A percentile compares a stretch with the other conserved stretches of the same genome.
Conservation (phyloP, 2,797 vertebrate genomes). For the Parauchenoglanis punctatus region DNA sequence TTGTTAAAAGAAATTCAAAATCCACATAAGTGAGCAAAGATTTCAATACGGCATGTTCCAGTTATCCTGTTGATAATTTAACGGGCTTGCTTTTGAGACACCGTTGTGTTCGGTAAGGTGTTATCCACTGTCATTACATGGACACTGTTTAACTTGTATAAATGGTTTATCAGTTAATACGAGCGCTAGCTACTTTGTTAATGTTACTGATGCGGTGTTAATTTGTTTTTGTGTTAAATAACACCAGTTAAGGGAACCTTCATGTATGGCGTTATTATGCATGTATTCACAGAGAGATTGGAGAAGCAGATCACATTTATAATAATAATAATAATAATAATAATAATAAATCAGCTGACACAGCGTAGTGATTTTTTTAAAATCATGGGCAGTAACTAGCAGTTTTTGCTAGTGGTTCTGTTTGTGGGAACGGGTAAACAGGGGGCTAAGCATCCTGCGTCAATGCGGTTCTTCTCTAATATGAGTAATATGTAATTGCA, state of each 20-base stretch:
- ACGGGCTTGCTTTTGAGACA: background rate
- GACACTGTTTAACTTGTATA: background rate
- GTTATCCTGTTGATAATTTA: background rate
- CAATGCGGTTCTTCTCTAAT: background rate
- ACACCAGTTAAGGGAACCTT: background rate
- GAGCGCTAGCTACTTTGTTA: background rate
- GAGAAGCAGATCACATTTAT: background rate
- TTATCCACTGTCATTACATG: background rate
- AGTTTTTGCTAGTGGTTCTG: background rate
- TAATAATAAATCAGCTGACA: background rate
- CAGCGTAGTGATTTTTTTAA: background rate
- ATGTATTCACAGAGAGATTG: background rate
- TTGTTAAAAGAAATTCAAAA: too few species aligned
- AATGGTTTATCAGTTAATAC: background rate
- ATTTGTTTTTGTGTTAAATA: background rate
- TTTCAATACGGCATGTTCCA: background rate
- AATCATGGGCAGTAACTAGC: background rate
- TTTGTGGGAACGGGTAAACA: background rate
- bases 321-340: background rate
- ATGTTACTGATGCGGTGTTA: background rate
- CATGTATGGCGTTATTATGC: background rate
- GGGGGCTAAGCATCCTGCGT: background rate
- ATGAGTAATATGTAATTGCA: background rate
- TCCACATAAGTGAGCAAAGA: too few species aligned
- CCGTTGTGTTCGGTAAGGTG: background rate